These are phyloP conservation scores for Anguilla obscura DNA, from an alignment of 2,797 vertebrate species.

Conservation along the genomic window DNA sequence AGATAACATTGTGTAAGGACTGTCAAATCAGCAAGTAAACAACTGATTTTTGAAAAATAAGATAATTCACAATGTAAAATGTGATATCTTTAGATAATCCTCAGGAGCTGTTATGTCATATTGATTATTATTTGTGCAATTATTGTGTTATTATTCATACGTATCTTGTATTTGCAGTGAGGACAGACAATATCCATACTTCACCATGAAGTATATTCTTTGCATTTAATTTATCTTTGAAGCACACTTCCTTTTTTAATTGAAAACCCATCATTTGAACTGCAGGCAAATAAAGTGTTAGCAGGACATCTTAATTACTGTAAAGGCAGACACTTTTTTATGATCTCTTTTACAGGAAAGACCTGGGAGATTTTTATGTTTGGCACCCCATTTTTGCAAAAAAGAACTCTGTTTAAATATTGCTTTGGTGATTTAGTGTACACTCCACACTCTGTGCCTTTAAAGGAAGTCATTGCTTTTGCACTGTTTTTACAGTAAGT, in stretches of 20 bases:
- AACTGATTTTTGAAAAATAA: background rate
- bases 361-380: background rate
- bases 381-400: background rate
- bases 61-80: background rate
- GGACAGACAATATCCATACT: background rate
- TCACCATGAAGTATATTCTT: background rate
- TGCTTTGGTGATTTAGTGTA: background rate
- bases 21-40: background rate
- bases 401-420: background rate
- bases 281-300: background rate
- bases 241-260: background rate
- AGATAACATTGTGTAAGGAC: background rate
- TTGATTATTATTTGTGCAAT: background rate
- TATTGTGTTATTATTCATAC: slow-evolving; percentile 1
- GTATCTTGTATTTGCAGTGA: background rate
- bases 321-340: background rate
- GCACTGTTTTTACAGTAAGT: background rate
- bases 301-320: background rate
- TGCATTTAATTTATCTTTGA: background rate
- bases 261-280: background rate
- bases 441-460: background rate
- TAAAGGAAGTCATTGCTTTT: background rate
- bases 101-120: background rate
- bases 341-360: background rate
- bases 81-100: background rate